Base-by-base conservation (phyloP, 2,113 vertebrate genomes). In the Corynorhinus townsendii region DNA sequence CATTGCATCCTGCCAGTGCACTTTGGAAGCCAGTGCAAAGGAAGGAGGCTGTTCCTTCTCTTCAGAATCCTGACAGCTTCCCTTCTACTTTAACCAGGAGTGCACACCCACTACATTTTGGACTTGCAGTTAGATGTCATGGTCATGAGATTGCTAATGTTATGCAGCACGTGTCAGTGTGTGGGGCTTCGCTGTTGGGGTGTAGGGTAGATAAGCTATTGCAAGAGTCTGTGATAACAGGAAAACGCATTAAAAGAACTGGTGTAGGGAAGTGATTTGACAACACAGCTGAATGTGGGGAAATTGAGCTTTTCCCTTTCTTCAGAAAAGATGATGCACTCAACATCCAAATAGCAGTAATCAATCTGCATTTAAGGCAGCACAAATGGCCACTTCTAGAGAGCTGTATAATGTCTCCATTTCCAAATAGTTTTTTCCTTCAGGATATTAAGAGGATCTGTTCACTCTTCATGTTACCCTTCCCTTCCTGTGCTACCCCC, bases 271-370 rank as follows among this genome's bases (percentile, higher is more conserved):
- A 97, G 94, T 95, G 95, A 93, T 97, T 95, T 96, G 96, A 82
- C 90, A 68, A 91, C 88, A 93, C 96, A 97, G 97, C 97, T 97
- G 96, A 97, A 94, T 97, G 94, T 94, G 96, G 93, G 96, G 96
- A 97, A 97, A 97, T 97, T 96, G 96, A 97, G 97, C 97, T 97
- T 96, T 96, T 97, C 92, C 90, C 85, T 97, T 97, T 97, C 96
- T 97, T 97, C 95, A 91, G 91, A 97, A 96, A 97, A 97, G 96
- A 97, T 97, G 97, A 97, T 97, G 96, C 96, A 97, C 97, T 97
- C 97, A 97, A 90, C 97, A 97, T 97, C 96, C 97, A 97, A 97
- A 97, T 97, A 97, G 97, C 96, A 96, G 97, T 95, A 97, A 97
- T 97, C 97, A 97, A 96, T 97, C 96, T 97, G 96, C 96, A 97